Evolutionary conservation across 2,888 invertebrate genomes (phyloP).

Genomic region (Rhorus exstirpatorius): DNA sequence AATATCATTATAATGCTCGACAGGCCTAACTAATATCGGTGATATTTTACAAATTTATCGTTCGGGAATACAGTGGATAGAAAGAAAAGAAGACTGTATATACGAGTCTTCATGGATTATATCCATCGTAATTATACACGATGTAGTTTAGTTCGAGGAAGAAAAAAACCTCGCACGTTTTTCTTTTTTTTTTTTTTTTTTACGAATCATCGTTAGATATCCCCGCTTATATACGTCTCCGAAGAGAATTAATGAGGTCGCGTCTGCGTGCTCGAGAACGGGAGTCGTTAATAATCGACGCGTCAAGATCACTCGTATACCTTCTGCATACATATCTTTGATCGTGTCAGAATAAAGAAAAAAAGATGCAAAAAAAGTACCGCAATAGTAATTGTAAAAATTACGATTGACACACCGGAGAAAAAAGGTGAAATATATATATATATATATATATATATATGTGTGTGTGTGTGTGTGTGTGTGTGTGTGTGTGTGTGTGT

Average conservation of each 20-base stretch:
- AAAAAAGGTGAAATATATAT: not conserved
- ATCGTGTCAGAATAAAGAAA: not conserved
- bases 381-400: constrained; percentile 12
- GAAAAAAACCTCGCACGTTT: constrained; percentile 53
- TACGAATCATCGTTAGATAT: constrained; percentile 47
- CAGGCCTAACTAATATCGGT: not conserved
- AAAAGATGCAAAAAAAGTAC: constrained; percentile 15
- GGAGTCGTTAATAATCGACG: constrained; percentile 68
- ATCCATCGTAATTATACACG: constrained; percentile 2
- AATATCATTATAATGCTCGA: not conserved
- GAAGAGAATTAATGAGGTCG: constrained; percentile 61
- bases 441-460: too few species aligned
- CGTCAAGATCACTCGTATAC: constrained; percentile 66
- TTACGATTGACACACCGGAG: constrained; percentile 1
- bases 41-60: constrained; percentile 11
- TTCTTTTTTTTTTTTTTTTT: too few species aligned
- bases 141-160: constrained; percentile 16
- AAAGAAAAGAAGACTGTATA: constrained; percentile 2
- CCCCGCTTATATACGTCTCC: constrained; percentile 39
- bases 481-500: too few species aligned
- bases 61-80: not conserved
- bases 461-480: too few species aligned
- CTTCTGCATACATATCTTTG: constrained; percentile 46
- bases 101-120: constrained; percentile 39
- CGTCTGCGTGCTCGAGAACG: constrained; percentile 37